Evolutionary conservation across 2,797 vertebrate species (phyloP).

Genomic region (Myotis myotis): DNA sequence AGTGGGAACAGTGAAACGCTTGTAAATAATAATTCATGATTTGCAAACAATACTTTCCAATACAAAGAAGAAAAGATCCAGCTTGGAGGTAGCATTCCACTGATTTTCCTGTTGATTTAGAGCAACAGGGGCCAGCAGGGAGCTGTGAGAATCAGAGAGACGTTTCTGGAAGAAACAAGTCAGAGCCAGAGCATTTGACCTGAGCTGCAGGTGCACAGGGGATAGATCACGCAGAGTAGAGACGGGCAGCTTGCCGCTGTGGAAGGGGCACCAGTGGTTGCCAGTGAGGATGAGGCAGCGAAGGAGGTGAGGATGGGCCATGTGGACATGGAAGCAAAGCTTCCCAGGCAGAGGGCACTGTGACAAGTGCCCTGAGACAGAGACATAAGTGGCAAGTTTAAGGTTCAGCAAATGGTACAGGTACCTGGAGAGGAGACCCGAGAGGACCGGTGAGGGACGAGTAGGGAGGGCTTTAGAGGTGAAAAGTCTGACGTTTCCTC

Average conservation of each 20-base stretch:
- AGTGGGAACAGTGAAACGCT: neutral
- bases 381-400: neutral
- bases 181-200: neutral
- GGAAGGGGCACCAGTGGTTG: no score
- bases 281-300: neutral
- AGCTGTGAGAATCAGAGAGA: neutral
- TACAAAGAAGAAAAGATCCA: neutral
- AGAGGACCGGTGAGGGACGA: neutral
- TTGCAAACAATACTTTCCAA: neutral
- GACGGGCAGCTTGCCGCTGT: neutral
- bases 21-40: neutral
- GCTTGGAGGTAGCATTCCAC: no score
- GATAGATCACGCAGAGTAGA: neutral
- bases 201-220: neutral
- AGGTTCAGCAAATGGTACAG: no score
- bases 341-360: neutral
- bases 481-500: rapidly evolving
- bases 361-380: neutral
- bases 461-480: neutral
- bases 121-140: neutral
- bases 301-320: neutral
- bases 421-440: neutral
- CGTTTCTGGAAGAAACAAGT: neutral
- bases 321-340: neutral
- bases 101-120: neutral